Base-by-base conservation (phyloP, 2,888 invertebrate species). In the Latrodectus elegans region DNA sequence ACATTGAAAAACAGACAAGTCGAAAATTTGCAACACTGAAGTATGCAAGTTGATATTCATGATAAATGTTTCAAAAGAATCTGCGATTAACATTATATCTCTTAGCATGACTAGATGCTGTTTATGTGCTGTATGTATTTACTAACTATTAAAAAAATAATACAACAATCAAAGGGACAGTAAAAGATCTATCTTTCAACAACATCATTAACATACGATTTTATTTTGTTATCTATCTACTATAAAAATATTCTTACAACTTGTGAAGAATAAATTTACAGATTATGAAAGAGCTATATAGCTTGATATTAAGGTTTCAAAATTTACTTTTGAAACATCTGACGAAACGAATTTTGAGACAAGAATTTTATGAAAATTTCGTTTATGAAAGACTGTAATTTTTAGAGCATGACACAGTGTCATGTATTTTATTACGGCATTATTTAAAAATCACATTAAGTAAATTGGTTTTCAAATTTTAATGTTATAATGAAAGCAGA, bases 221-320 rank as follows among this genome's bases (percentile, higher is more conserved):
- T 67, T 82, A 71, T 65, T 86, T 78, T 53, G 38, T 76, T 14
- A 17, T 26, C 86, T 82, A 88, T 26, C 87, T 88, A 88, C 82
- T 88, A 88, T 88, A 88, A 88, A 88, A 88, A 88, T 88, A 88
- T 88, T 74, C 82, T 74, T 88, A 88, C 87, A 83, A 72, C 76
- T 70, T 78, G 87, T 88, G 87, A 78, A 83, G 82, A 88, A 78
- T 87, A 87, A 81, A 77, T 83, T 76, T 82, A 88, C 77, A 83
- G 73, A 83, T 72, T 78, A 71, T 83, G 53, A 60, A 80, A 85
- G 75, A 15, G 68, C 79, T 79, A 80, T 79, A 64, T 70, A 80
- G 79, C 79, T 81, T 88, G 64, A 77, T 82, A 88, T 82, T 82
- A 83, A 82, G 82, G 78, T 76, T 81, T 60, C 52, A 77, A 22